Percentiles rank a stretch among this genome's conserved stretches.
Conservation (phyloP, 2,797 vertebrate species). For the Notamacropus eugenii region DNA sequence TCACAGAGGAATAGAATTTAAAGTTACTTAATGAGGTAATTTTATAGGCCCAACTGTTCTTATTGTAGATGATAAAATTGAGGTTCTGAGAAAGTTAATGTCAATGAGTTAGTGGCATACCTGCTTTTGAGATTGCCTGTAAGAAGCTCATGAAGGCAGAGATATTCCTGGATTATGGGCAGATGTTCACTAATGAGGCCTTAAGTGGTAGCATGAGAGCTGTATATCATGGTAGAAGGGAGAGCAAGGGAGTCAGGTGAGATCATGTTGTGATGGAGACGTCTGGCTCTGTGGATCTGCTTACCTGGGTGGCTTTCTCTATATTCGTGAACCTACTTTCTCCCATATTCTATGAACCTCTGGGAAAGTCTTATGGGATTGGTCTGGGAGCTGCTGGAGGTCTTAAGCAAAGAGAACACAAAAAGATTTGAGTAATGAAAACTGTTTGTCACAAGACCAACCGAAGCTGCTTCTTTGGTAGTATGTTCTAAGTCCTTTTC, state of each 20-base stretch:
- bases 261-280: not conserved
- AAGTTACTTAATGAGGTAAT: not conserved
- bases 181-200: not conserved
- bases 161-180: not conserved
- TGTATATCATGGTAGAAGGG: not conserved
- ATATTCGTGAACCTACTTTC: not conserved
- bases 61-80: not conserved
- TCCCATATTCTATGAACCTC: not conserved
- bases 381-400: not conserved
- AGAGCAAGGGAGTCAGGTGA: not conserved
- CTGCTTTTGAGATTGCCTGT: not conserved
- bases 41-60: not conserved
- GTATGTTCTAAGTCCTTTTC: not conserved
- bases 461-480: not conserved
- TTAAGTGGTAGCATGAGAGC: not conserved
- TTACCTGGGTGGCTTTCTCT: not conserved
- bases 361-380: not conserved
- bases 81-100: not conserved
- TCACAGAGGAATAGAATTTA: not conserved
- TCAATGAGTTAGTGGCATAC: not conserved
- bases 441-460: not conserved
- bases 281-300: no score
- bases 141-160: not conserved
- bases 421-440: not conserved
- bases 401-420: not conserved